Base-by-base conservation (phyloP, 37 sponge, comb jelly and placozoan species). In the Agelas oroides region DNA sequence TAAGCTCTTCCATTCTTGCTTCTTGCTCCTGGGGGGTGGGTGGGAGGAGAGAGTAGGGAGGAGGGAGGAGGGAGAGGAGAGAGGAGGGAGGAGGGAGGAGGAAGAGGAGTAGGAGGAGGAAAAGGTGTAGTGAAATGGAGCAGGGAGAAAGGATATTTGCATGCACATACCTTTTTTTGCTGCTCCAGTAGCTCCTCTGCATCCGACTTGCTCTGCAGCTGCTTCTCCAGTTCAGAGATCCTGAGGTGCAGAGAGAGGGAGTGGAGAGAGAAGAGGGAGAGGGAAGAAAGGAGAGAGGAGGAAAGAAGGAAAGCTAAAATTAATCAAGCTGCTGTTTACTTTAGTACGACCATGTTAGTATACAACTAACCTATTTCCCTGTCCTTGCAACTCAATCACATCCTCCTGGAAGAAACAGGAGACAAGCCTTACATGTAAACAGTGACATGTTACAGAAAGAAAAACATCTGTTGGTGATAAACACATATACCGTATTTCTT, bases 141-240 rank as follows among this genome's bases (percentile, higher is more conserved):
- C 6, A 46, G 46, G 46, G 46, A 8, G 8, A 46, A 8, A 46
- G 46, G 3, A 46, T 46, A 12, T 46, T 3, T 46, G 46, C 46
- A 46, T 3, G 3, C 6, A 30, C 18, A 0, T 66, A 66, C 67
- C 75, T 70, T 61, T 40, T 19, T 86, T 56, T 87, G 88, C 28
- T 66, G 35, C 58, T 75, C 88, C 68, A 87, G 54, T 13, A 40
- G 38, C 37, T 65, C 19, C 74, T 73, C 81, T 16, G 53, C 75
- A 1, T 53, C 57, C 14, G 46, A 16, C 21, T 53, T 41, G 17
- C 25, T 31, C 38, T 35, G 8, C 65, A 87, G 38, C 46, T 60
- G 34, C 36, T 34, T 63, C 39, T 78, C 62, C 27, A 86, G 70
- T 18, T 70, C 60, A 8, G 27, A 33, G 57, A 86, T 77, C 71